Percentiles rank a stretch among this genome's conserved stretches.
phyloP scores from a whole-genome alignment of 2,888 invertebrate species.

The Caenorhabditis japonica region DNA sequence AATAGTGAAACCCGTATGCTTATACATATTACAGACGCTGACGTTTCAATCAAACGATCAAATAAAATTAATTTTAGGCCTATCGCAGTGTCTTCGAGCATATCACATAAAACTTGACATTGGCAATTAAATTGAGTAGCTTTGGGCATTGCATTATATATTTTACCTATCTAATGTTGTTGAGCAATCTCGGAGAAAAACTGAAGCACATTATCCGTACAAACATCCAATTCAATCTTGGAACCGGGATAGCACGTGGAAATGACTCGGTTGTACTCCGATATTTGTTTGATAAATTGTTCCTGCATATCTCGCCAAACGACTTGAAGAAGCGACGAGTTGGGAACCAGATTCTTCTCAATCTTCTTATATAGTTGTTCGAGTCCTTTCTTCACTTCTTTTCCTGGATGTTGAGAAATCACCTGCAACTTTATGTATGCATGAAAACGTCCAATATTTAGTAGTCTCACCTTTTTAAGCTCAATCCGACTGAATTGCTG shows the following conservation, averaged over 20 bases:
- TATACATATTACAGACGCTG: slow-evolving; percentile 42
- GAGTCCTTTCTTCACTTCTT: slow-evolving; percentile 81
- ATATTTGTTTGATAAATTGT: slow-evolving; percentile 96
- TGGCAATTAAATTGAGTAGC: too few species aligned
- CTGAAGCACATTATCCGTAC: slow-evolving; percentile 92
- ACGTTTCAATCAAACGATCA: not conserved
- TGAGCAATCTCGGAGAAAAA: slow-evolving; percentile 98
- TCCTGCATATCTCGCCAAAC: slow-evolving; percentile 99
- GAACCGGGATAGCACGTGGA: slow-evolving; percentile 71
- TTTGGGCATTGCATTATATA: too few species aligned
- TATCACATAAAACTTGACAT: not conserved
- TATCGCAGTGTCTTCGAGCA: not conserved
- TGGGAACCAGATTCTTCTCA: slow-evolving; percentile 90
- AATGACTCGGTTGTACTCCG: slow-evolving; percentile 87
- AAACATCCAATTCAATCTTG: slow-evolving; percentile 86
- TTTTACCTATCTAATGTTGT: slow-evolving; percentile 83
- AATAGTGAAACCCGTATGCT: slow-evolving; percentile 29
- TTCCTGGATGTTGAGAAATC: slow-evolving; percentile 92
- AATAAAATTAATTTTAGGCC: not conserved
- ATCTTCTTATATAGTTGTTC: slow-evolving; percentile 80
- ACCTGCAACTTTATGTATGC: slow-evolving; percentile 77
- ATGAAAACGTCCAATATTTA: not conserved
- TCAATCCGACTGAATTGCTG: slow-evolving; percentile 97
- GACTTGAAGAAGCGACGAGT: slow-evolving; percentile 82
- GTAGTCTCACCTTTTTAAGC: slow-evolving; percentile 85